phyloP scores from a whole-genome alignment of 2,797 vertebrate genomes.

The Esox masquinongy region DNA sequence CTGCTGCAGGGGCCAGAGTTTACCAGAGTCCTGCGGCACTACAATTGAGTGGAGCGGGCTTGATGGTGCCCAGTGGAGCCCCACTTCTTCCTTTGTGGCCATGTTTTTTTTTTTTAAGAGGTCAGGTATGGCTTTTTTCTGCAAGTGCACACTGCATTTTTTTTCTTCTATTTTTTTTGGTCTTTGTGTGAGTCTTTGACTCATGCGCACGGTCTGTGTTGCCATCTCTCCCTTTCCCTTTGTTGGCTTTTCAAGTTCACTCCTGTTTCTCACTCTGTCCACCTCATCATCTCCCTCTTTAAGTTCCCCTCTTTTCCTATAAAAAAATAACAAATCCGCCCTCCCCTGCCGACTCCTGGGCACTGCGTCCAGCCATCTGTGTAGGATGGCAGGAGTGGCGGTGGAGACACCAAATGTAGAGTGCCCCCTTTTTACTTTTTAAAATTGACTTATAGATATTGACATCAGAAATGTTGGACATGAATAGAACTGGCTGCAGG shows the following conservation, averaged over 20 bases:
- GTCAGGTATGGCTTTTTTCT: slow-evolving; percentile 30
- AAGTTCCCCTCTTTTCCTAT: slow-evolving; percentile 28
- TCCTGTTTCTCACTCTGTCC: slow-evolving; percentile 32
- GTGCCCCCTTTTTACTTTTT: slow-evolving; percentile 11
- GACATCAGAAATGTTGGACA: slow-evolving; percentile 15
- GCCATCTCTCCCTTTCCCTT: slow-evolving; percentile 30
- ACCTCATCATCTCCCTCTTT: slow-evolving; percentile 34
- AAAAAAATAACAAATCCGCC: background rate
- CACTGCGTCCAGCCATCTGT: slow-evolving; percentile 65
- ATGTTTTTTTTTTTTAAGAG: slow-evolving; percentile 42
- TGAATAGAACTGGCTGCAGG: slow-evolving; percentile 1
- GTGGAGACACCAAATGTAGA: slow-evolving; percentile 30
- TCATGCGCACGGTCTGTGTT: slow-evolving; percentile 14
- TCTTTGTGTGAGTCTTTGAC: slow-evolving; percentile 37
- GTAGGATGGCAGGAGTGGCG: slow-evolving; percentile 44
- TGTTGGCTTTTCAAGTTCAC: slow-evolving; percentile 26
- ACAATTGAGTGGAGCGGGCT: slow-evolving; percentile 18
- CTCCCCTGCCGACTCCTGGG: slow-evolving; percentile 54
- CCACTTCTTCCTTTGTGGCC: slow-evolving; percentile 29
- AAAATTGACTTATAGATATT: background rate
- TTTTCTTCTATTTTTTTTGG: slow-evolving; percentile 8
- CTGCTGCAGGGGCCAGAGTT: background rate
- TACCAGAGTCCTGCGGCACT: background rate
- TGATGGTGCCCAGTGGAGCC: slow-evolving; percentile 45
- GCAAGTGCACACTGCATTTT: slow-evolving; percentile 59